Evolutionary conservation across 2,113 vertebrate species (phyloP).

Genomic region (Pholis gunnellus): DNA sequence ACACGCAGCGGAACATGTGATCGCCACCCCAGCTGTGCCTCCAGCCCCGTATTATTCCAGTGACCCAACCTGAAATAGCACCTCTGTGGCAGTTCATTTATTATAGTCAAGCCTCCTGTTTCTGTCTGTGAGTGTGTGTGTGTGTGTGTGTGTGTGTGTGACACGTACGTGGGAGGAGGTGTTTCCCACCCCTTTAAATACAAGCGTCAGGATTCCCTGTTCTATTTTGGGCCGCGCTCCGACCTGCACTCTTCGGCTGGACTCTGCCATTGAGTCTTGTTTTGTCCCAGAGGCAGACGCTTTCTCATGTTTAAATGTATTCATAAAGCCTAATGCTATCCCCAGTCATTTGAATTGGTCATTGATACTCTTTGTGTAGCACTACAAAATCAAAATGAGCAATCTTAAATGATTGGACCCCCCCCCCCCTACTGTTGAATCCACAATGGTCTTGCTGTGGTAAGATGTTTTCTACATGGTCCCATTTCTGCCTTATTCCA

Average conservation of each 20-base stretch:
- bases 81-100: slow-evolving; percentile 74
- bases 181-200: slow-evolving; percentile 64
- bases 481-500: not conserved
- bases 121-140: slow-evolving; percentile 43
- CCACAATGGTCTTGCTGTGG: not conserved
- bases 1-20: slow-evolving; percentile 69
- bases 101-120: slow-evolving; percentile 64
- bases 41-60: slow-evolving; percentile 71
- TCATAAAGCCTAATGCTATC: not conserved
- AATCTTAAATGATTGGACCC: too few species aligned
- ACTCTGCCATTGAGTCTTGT: not conserved
- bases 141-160: slow-evolving; percentile 28
- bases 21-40: slow-evolving; percentile 50
- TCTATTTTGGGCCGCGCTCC: slow-evolving; percentile 60
- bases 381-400: too few species aligned
- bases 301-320: not conserved
- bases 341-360: not conserved
- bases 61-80: slow-evolving; percentile 76
- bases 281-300: not conserved
- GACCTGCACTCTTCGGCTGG: slow-evolving; percentile 17
- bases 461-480: not conserved
- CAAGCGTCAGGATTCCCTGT: slow-evolving; percentile 68
- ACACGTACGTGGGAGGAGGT: slow-evolving; percentile 43
- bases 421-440: not conserved
- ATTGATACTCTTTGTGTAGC: not conserved